Conservation (phyloP, 2,113 vertebrate species). For the Odobenus rosmarus region DNA sequence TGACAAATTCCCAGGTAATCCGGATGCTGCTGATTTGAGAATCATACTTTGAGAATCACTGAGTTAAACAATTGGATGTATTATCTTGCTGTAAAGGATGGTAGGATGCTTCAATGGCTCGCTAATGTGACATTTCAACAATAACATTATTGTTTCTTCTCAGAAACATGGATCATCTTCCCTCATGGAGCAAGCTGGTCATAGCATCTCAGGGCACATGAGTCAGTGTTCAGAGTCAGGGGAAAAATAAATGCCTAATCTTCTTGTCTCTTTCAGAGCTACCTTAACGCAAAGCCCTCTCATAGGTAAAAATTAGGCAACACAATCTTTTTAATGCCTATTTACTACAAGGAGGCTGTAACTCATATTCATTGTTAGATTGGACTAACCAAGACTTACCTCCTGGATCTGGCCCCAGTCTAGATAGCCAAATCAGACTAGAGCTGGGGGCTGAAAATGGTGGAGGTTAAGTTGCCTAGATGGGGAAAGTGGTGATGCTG, state of each 20-base stretch:
- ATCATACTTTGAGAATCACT: not conserved
- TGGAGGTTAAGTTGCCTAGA: not conserved
- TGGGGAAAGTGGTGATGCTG: not conserved
- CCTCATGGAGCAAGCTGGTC: not conserved
- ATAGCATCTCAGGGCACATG: not conserved
- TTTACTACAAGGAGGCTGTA: not conserved
- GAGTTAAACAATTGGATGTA: not conserved
- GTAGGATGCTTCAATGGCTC: not conserved
- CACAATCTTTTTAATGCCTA: not conserved
- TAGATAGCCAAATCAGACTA: not conserved
- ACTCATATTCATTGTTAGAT: not conserved
- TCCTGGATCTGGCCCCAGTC: not conserved
- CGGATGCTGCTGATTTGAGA: not conserved
- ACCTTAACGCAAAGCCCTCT: not conserved
- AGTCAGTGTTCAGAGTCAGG: not conserved
- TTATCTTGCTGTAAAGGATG: not conserved
- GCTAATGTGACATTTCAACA: not conserved
- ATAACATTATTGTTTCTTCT: not conserved
- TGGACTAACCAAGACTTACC: not conserved
- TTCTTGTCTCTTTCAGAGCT: not conserved
- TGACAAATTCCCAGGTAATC: not conserved
- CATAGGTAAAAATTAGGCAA: not conserved
- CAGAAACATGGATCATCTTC: not conserved
- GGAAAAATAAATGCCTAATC: not conserved
- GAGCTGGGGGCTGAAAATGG: not conserved